phyloP scores from a whole-genome alignment of 35 echinoderm and acorn worm species.

The Stichopus chloronotus region DNA sequence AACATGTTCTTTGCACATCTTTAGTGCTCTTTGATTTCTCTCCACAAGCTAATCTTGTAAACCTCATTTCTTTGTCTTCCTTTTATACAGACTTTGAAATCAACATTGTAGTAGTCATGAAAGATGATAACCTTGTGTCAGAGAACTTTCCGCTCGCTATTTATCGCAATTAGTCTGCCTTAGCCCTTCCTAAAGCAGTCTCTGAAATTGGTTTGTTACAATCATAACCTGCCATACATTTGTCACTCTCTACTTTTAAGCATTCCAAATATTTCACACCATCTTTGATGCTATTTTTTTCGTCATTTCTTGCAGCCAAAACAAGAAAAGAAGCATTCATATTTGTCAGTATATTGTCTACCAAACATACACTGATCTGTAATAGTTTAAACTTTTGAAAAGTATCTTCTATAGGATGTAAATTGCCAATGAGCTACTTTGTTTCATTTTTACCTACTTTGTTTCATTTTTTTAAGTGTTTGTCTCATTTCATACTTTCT shows the following conservation, averaged over 20 bases:
- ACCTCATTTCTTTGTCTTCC: neutral
- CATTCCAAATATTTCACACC: neutral
- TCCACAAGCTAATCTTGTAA: neutral
- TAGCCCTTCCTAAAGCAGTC: neutral
- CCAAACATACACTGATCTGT: no score
- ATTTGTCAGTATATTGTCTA: no score
- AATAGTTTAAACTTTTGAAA: no score
- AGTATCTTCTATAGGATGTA: no score
- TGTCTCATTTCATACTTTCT: no score
- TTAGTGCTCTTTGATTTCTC: neutral
- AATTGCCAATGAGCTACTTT: no score
- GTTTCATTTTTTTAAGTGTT: no score
- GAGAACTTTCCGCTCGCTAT: slow-evolving; percentile 64
- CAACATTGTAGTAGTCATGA: slow-evolving; percentile 65
- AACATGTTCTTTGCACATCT: neutral
- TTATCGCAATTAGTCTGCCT: slow-evolving; percentile 8
- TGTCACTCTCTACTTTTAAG: neutral
- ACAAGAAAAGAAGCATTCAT: no score
- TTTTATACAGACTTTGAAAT: slow-evolving; percentile 84
- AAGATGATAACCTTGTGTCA: slow-evolving; percentile 67
- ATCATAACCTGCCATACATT: neutral
- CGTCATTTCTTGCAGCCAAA: no score
- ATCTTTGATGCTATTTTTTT: no score
- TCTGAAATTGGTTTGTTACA: slow-evolving; percentile 20
- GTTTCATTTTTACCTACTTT: no score